phyloP scores from a whole-genome alignment of 2,888 invertebrate species.

The Dinocampus coccinellae region DNA sequence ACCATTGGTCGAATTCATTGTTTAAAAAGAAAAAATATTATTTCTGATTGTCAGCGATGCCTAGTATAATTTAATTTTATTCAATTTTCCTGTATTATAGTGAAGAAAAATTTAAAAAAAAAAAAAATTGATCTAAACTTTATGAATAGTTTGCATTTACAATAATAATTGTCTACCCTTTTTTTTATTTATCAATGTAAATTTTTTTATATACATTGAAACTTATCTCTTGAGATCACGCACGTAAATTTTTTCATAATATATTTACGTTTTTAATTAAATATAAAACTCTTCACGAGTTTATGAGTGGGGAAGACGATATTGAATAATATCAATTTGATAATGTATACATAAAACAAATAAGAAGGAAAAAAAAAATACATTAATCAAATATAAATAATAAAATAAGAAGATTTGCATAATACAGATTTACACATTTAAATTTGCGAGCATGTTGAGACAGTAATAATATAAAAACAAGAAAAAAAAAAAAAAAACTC shows the following conservation, averaged over 20 bases:
- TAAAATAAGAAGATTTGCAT: neutral
- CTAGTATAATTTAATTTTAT: neutral
- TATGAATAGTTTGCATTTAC: too few relatives aligned
- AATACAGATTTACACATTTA: neutral
- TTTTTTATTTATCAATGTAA: too few relatives aligned
- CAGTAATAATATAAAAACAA: neutral
- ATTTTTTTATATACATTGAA: neutral
- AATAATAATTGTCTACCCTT: too few relatives aligned
- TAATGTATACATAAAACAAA: neutral
- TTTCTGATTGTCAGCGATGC: neutral
- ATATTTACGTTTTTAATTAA: neutral
- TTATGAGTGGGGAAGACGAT: neutral
- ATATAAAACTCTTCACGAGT: neutral
- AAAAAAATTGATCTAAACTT: too few relatives aligned
- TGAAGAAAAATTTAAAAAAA: too few relatives aligned
- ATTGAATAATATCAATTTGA: neutral
- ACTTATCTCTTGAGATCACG: neutral
- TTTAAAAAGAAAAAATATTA: neutral
- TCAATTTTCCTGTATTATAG: too few relatives aligned
- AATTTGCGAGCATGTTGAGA: neutral
- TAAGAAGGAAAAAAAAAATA: neutral
- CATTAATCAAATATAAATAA: neutral
- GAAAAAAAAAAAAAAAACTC: neutral
- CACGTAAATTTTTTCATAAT: neutral
- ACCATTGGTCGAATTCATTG: too few relatives aligned